A percentile compares a stretch with the other conserved stretches of the same genome.
Conservation (phyloP, 2,113 vertebrate genomes). For the Mugil cephalus region DNA sequence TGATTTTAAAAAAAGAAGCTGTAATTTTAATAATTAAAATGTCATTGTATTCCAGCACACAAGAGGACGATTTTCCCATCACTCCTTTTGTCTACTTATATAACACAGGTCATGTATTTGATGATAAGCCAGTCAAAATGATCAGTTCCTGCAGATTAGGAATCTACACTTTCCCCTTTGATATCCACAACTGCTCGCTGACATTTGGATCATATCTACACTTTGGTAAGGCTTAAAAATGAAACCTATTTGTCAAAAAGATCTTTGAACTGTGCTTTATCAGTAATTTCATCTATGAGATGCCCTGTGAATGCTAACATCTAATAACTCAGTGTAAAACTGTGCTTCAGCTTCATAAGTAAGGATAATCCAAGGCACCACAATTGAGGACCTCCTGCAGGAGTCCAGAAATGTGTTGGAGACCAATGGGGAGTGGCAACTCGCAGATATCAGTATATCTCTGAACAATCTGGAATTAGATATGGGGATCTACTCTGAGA, state of each 20-base stretch:
- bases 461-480: neutral
- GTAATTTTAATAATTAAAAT: no score
- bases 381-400: slow-evolving; percentile 11
- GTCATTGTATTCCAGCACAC: slow-evolving; percentile 37
- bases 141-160: slow-evolving; percentile 57
- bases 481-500: slow-evolving; percentile 22
- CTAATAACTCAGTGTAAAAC: neutral
- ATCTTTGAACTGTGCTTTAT: neutral
- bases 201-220: slow-evolving; percentile 64
- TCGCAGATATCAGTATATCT: slow-evolving; percentile 34
- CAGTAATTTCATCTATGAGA: no score
- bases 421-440: slow-evolving; percentile 82
- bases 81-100: slow-evolving; percentile 54
- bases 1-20: no score
- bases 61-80: slow-evolving; percentile 21
- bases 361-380: slow-evolving; percentile 11
- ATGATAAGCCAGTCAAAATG: slow-evolving; percentile 39
- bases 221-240: slow-evolving; percentile 28
- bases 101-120: slow-evolving; percentile 50
- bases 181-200: slow-evolving; percentile 64
- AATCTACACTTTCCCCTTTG: slow-evolving; percentile 71
- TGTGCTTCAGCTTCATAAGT: slow-evolving; percentile 35
- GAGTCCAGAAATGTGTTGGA: slow-evolving; percentile 34
- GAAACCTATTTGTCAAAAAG: neutral
- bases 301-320: no score